Percentiles rank a stretch among this genome's conserved stretches.
These are phyloP conservation scores for Drosophila lutescens DNA, from an alignment of 2,888 invertebrate genomes.

Conservation along the genomic window DNA sequence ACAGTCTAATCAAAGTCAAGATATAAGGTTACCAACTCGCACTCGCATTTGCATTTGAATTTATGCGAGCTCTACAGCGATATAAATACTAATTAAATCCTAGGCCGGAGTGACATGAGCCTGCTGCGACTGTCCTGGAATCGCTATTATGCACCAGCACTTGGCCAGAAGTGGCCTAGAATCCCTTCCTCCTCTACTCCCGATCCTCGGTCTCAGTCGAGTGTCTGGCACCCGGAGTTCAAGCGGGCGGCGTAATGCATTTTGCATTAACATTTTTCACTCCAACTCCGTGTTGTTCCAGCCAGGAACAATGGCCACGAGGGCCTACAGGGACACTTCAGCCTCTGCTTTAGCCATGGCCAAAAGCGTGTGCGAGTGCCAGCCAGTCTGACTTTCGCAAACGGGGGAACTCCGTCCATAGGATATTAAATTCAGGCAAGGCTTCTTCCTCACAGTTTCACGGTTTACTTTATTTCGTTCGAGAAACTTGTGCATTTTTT, in stretches of 20 bases:
- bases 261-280: constrained; percentile 68
- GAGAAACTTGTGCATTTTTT: constrained; percentile 30
- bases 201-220: not conserved
- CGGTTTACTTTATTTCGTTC: constrained; percentile 37
- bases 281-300: constrained; percentile 15
- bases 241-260: constrained; percentile 76
- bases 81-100: constrained; percentile 60
- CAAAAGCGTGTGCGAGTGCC: constrained; percentile 20
- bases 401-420: not conserved
- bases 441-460: constrained; percentile 27
- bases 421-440: constrained; percentile 32
- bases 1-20: constrained; percentile 34
- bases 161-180: constrained; percentile 37
- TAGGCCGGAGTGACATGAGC: constrained; percentile 37
- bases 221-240: constrained; percentile 64
- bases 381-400: constrained; percentile 22
- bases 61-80: constrained; percentile 49
- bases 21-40: constrained; percentile 58
- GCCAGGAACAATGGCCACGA: constrained; percentile 63
- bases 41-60: constrained; percentile 48
- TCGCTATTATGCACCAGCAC: constrained; percentile 51
- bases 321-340: constrained; percentile 56
- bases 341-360: constrained; percentile 39
- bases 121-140: constrained; percentile 31
- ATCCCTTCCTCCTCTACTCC: constrained; percentile 14